Base-by-base conservation (phyloP, 2,113 vertebrate genomes). In the Ptilonorhynchus violaceus region DNA sequence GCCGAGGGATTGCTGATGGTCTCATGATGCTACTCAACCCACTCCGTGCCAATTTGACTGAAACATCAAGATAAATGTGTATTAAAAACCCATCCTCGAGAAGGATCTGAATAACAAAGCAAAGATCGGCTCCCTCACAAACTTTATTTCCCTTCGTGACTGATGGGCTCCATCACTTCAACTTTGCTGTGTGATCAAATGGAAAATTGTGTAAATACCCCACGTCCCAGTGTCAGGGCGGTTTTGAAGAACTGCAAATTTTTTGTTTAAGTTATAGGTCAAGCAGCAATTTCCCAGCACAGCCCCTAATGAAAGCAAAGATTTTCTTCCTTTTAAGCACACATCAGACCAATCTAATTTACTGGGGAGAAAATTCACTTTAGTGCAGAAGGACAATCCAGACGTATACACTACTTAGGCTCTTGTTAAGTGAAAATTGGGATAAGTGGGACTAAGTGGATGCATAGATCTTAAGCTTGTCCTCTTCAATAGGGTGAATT, bases 391-490 rank as follows among this genome's bases (percentile, higher is more conserved):
- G 94, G 91, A 96, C 93, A 94, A 91, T 88, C 81, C 93, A 96
- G 95, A 92, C 2, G 2, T 94, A 78, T 88, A 92, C 93, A 93
- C 91, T 75, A 93, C 94, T 97, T 91, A 96, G 3, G 56, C 53
- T 85, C 93, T 96, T 97, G 96, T 96, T 96, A 96, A 96, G 87
- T 96, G 91, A 87, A 92, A 97, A 97, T 94, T 94, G 94, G 95
- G 89, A 96, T 97, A 95, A 97, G 95, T 97, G 96, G 72, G 90
- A 44, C 83, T 97, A 97, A 97, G 95, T 96, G 94, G 86, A 75
- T 92, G 86, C 93, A 96, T 95, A 97, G 95, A 97, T 97, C 96
- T 97, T 95, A 52, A 92, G 81, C 94, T 94, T 95, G 93, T 97
- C 95, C 94, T 94, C 74, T 92, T 91, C 93, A 94, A 92, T 96